A percentile compares a stretch with the other conserved stretches of the same genome.
These are phyloP conservation scores for Rhabdomys dilectus DNA, from an alignment of 2,113 vertebrate genomes.

Conservation along the genomic window DNA sequence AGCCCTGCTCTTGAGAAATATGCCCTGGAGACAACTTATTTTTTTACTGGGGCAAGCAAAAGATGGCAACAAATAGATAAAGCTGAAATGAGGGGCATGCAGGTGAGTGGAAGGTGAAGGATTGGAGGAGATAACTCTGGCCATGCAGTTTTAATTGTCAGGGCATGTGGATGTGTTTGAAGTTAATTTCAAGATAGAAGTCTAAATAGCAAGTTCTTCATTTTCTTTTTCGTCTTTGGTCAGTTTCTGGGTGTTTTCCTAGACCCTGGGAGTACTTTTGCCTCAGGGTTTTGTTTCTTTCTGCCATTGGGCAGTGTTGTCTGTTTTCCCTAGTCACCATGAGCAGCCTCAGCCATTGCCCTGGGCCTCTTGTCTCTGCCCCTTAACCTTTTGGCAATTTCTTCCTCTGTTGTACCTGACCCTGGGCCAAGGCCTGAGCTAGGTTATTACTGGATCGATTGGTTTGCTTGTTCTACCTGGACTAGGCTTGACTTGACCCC, in stretches of 20 bases:
- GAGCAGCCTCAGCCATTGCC: too few relatives aligned
- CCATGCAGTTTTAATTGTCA: neutral
- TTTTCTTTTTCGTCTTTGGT: neutral
- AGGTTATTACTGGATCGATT: neutral
- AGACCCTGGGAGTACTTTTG: neutral
- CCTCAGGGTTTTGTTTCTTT: neutral
- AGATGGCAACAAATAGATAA: neutral
- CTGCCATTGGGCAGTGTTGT: accelerated
- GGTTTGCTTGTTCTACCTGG: neutral
- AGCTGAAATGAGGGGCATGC: neutral
- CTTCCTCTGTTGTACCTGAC: too few relatives aligned
- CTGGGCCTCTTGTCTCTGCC: neutral
- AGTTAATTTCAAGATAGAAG: constrained; percentile 2
- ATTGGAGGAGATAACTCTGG: neutral
- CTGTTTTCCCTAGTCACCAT: neutral
- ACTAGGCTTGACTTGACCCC: neutral
- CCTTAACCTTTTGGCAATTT: neutral
- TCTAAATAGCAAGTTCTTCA: neutral
- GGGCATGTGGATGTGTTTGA: neutral
- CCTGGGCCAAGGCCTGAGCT: neutral
- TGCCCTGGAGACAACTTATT: neutral
- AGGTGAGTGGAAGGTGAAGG: too few relatives aligned
- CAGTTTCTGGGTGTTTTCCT: neutral
- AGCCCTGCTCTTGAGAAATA: neutral
- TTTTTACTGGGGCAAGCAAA: neutral